These are phyloP conservation scores for Megathymus violae DNA, from an alignment of 1,140 invertebrate species.

Conservation along the genomic window DNA sequence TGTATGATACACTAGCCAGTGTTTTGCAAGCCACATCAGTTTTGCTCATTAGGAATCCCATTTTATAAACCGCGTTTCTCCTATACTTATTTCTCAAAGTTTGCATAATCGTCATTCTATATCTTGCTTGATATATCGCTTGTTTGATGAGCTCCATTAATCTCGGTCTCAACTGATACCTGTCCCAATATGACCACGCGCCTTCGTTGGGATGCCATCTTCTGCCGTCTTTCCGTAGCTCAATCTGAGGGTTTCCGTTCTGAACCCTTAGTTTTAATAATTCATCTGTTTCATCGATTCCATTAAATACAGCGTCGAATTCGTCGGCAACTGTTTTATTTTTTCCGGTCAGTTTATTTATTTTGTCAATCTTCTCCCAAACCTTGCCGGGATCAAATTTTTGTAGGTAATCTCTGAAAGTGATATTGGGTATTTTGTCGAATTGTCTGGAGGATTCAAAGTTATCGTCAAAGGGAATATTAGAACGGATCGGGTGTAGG, in stretches of 20 bases:
- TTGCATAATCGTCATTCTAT: slow-evolving; percentile 59
- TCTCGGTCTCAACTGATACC: slow-evolving; percentile 36
- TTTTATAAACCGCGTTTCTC: slow-evolving; percentile 50
- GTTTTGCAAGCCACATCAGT: slow-evolving; percentile 48
- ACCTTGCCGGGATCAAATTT: slow-evolving; percentile 47
- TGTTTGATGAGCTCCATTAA: slow-evolving; percentile 54
- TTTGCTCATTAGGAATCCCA: slow-evolving; percentile 57
- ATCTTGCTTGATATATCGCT: slow-evolving; percentile 51
- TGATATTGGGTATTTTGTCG: background rate
- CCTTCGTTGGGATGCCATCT: slow-evolving; percentile 37
- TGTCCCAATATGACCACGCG: slow-evolving; percentile 31
- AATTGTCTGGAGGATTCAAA: background rate
- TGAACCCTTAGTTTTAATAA: slow-evolving; percentile 46
- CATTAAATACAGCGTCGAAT: slow-evolving; percentile 44
- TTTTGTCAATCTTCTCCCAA: slow-evolving; percentile 49
- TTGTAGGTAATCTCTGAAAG: slow-evolving; percentile 53
- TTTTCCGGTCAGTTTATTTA: slow-evolving; percentile 43
- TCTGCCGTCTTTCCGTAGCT: slow-evolving; percentile 42
- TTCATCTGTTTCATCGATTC: slow-evolving; percentile 52
- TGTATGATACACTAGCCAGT: slow-evolving; percentile 42
- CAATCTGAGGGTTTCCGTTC: slow-evolving; percentile 46
- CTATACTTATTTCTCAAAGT: slow-evolving; percentile 35
- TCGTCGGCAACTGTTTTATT: slow-evolving; percentile 42
- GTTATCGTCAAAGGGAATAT: background rate
- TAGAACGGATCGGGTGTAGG: background rate